These are phyloP conservation scores for Ceramica pisi DNA, from an alignment of 2,888 invertebrate species.

Conservation along the genomic window DNA sequence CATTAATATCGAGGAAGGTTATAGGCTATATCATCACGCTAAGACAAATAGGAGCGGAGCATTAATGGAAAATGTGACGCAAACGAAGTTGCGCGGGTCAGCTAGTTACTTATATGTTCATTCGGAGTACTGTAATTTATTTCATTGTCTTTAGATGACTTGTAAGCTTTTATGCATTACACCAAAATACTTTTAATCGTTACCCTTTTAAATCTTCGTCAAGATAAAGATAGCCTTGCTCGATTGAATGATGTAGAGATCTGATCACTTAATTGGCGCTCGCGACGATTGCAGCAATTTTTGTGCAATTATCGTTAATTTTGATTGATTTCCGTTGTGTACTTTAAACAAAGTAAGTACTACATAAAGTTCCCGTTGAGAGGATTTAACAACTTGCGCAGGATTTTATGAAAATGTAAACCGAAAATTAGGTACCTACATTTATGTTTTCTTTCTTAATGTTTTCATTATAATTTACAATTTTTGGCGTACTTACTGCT, in stretches of 20 bases:
- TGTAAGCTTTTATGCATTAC: not conserved
- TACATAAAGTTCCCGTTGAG: not conserved
- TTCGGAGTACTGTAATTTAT: constrained; percentile 2
- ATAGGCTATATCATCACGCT: too few species aligned
- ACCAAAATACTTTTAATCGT: constrained; percentile 34
- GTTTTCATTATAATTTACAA: too few species aligned
- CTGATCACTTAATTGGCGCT: constrained; percentile 55
- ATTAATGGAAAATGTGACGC: too few species aligned
- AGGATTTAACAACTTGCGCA: not conserved
- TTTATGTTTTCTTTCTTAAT: too few species aligned
- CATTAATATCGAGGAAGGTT: too few species aligned
- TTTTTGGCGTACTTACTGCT: too few species aligned
- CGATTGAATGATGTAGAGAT: constrained; percentile 48
- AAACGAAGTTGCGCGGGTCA: too few species aligned
- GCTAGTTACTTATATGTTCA: not conserved
- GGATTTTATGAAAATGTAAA: too few species aligned
- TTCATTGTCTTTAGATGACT: not conserved
- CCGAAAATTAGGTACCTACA: too few species aligned
- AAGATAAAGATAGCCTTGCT: constrained; percentile 53
- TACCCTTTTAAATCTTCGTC: constrained; percentile 35
- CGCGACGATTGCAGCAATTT: constrained; percentile 39
- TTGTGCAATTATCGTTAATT: constrained; percentile 56
- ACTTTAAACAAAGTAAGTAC: not conserved
- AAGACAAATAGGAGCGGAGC: too few species aligned
- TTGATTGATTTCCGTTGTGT: constrained; percentile 50